phyloP scores from a whole-genome alignment of 1,140 invertebrate species.

The Triops longicaudatus region DNA sequence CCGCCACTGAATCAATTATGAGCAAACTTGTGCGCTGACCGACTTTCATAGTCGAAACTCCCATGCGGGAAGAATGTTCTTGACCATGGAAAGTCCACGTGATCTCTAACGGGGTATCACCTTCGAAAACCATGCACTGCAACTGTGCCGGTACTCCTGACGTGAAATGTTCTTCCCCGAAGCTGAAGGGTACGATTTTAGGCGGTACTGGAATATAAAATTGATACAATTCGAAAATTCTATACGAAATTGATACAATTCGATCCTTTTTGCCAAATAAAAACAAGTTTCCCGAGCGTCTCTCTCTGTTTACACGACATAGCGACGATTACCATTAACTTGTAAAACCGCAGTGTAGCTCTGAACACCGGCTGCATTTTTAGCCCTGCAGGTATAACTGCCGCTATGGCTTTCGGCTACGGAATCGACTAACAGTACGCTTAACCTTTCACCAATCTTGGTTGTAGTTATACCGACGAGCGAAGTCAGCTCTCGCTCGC shows the following conservation, averaged over 20 bases:
- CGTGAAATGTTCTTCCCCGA: slow-evolving; percentile 52
- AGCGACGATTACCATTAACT: slow-evolving; percentile 62
- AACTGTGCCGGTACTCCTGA: slow-evolving; percentile 62
- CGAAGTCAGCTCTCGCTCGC: slow-evolving; percentile 33
- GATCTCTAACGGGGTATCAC: slow-evolving; percentile 50
- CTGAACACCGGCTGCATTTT: slow-evolving; percentile 42
- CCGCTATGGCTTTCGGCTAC: slow-evolving; percentile 51
- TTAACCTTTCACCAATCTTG: slow-evolving; percentile 58
- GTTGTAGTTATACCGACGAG: slow-evolving; percentile 36
- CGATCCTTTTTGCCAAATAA: neutral
- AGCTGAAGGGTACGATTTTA: slow-evolving; percentile 49
- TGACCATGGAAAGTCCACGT: slow-evolving; percentile 51
- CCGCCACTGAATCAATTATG: slow-evolving; percentile 62
- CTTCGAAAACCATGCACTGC: slow-evolving; percentile 58
- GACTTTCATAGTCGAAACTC: slow-evolving; percentile 44
- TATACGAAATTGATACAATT: too few species aligned
- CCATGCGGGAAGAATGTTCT: slow-evolving; percentile 36
- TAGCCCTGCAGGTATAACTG: slow-evolving; percentile 47
- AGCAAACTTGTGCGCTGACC: slow-evolving; percentile 62
- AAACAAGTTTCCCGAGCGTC: slow-evolving; percentile 3
- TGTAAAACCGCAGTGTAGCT: slow-evolving; percentile 50
- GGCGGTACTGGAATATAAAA: slow-evolving; percentile 47
- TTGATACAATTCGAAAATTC: too few species aligned
- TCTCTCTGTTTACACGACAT: slow-evolving; percentile 52
- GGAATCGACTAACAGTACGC: slow-evolving; percentile 48